These are phyloP conservation scores for Artibeus lituratus DNA, from an alignment of 2,797 vertebrate genomes.

Conservation along the genomic window DNA sequence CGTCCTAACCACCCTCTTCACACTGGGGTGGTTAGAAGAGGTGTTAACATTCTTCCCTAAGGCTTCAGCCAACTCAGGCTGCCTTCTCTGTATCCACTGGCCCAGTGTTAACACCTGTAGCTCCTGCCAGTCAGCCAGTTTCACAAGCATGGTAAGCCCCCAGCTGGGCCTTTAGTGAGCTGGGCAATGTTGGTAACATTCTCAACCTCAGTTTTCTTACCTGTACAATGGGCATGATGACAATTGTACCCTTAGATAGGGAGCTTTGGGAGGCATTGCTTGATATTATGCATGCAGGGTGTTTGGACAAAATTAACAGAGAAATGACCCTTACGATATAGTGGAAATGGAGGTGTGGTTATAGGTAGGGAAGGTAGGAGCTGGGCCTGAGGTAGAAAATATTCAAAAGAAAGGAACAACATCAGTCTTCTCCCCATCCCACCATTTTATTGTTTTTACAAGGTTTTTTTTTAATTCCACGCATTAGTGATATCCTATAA, in stretches of 20 bases:
- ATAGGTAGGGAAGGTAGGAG: background rate
- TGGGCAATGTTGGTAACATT: background rate
- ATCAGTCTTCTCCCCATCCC: background rate
- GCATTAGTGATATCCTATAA: background rate
- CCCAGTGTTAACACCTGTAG: background rate
- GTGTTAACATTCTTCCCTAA: background rate
- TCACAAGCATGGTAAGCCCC: background rate
- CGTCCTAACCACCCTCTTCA: background rate
- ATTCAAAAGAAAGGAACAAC: background rate
- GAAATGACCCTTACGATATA: background rate
- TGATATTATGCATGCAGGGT: background rate
- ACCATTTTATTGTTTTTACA: background rate
- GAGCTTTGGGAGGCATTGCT: background rate
- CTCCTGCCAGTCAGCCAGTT: background rate
- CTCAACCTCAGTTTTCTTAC: background rate
- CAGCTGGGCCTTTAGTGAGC: background rate
- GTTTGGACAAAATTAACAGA: background rate
- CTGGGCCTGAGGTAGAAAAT: background rate
- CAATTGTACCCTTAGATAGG: background rate
- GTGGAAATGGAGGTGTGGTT: background rate
- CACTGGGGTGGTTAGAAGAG: background rate
- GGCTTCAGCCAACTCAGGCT: background rate
- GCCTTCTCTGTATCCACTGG: background rate
- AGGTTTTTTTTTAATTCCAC: background rate
- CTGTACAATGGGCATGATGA: background rate